Evolutionary conservation across 2,797 vertebrate genomes (phyloP), one percentile per base, ranked within the genome.

Genomic region (Clarias fuscus): DNA sequence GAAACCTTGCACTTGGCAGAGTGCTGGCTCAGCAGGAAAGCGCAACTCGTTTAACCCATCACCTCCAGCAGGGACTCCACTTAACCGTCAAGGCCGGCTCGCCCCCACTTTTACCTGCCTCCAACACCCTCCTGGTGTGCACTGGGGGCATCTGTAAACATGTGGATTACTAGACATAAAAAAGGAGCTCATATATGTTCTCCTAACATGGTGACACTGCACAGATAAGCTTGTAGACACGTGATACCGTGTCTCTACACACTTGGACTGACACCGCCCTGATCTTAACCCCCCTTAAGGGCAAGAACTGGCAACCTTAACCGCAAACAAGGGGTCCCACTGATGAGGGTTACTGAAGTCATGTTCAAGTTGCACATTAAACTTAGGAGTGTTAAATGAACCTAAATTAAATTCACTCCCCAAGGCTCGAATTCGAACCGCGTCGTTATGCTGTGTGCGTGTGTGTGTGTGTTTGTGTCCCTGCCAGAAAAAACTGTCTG

Each of bases 1-100:
- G 94, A 94, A 95, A 94, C 93, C 93, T 93, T 94, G 94, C 95
- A 95, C 95, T 94, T 94, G 92, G 92, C 93, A 88, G 82, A 94
- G 92, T 94, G 95, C 95, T 95, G 93, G 90, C 95, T 95, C 95
- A 95, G 94, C 95, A 95, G 91, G 93, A 94, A 93, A 90, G 91
- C 89, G 91, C 87, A 11, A 87, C 88, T 84, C 93, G 86, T 94
- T 96, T 96, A 95, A 95, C 95, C 93, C 94, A 93, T 95, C 93
- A 93, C 92, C 93, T 91, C 90, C 93, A 91, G 89, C 90, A 89
- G 84, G 84, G 84, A 86, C 87, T 88, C 81, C 73, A 77, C 40
- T 71, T 83, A 85, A 80, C 89, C 73, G 87, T 86, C 82, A 79
- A 85, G 91, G 88, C 86, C 91, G 92, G 90, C 93, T 48, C 48